Evolutionary conservation across 1,140 invertebrate species (phyloP).

Genomic region (Hypsibius dujardini): DNA sequence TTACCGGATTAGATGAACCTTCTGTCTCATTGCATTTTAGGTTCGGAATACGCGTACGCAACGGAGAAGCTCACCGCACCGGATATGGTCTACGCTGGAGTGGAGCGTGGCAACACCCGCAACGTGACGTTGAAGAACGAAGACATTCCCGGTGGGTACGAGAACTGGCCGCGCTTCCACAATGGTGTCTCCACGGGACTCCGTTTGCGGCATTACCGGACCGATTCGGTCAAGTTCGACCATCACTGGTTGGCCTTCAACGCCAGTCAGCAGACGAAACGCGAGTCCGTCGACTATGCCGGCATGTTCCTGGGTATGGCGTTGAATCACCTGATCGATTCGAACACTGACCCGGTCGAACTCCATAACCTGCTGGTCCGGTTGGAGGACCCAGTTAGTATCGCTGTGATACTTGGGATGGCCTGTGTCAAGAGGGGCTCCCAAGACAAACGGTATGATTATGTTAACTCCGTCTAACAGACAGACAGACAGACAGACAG

Average conservation of each 20-base stretch:
- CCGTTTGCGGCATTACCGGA: background rate
- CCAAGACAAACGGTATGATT: background rate
- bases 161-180: slow-evolving; percentile 82
- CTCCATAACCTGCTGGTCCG: slow-evolving; percentile 12
- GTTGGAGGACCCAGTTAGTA: slow-evolving; percentile 9
- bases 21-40: too few relatives aligned
- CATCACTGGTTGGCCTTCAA: slow-evolving; percentile 16
- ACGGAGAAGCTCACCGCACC: slow-evolving; percentile 50
- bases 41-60: slow-evolving; percentile 18
- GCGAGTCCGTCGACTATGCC: background rate
- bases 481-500: too few relatives aligned
- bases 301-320: slow-evolving; percentile 14
- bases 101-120: slow-evolving; percentile 57
- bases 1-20: too few relatives aligned
- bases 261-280: background rate
- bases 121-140: background rate
- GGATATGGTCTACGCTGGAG: slow-evolving; percentile 67
- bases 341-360: background rate
- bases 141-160: background rate
- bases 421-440: slow-evolving; percentile 13
- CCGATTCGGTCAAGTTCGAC: slow-evolving; percentile 25
- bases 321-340: background rate
- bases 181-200: slow-evolving; percentile 90
- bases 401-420: slow-evolving; percentile 11
- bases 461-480: too few relatives aligned